These are phyloP conservation scores for Epinotia bilunana DNA, from an alignment of 2,888 invertebrate species.

Conservation along the genomic window DNA sequence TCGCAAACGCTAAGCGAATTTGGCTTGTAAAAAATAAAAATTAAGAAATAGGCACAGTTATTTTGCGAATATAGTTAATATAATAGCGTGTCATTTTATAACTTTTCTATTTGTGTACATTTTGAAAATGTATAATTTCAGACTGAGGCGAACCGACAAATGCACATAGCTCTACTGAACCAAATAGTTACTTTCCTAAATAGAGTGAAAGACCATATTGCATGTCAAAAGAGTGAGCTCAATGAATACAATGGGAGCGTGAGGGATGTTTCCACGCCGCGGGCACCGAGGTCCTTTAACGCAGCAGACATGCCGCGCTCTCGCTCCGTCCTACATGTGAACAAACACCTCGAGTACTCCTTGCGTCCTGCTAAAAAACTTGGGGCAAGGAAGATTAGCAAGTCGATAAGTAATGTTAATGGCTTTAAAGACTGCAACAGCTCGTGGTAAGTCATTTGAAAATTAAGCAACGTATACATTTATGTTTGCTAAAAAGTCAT, in stretches of 20 bases:
- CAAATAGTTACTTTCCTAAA: constrained; percentile 89
- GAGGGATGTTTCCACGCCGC: constrained; percentile 55
- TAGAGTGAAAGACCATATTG: constrained; percentile 87
- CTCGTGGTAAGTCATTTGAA: constrained; percentile 55
- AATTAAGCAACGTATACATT: not conserved
- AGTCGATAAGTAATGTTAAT: constrained; percentile 77
- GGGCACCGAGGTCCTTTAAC: constrained; percentile 59
- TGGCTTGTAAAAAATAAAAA: constrained; percentile 47
- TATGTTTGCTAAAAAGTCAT: no score
- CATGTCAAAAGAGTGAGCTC: constrained; percentile 65
- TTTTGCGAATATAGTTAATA: constrained; percentile 51
- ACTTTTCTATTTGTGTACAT: not conserved
- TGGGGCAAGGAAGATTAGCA: constrained; percentile 74
- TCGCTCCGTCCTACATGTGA: constrained; percentile 73
- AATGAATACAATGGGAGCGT: constrained; percentile 46
- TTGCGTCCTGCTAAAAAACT: constrained; percentile 67
- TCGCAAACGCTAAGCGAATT: constrained; percentile 54
- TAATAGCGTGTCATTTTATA: no score
- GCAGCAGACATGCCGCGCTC: constrained; percentile 73
- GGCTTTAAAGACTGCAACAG: constrained; percentile 69
- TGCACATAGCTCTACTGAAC: constrained; percentile 89
- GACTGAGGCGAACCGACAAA: constrained; percentile 88
- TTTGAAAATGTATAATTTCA: constrained; percentile 64
- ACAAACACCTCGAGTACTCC: constrained; percentile 68
- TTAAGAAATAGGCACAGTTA: not conserved